phyloP scores from a whole-genome alignment of 2,888 invertebrate species.

The Endomychus coccineus region DNA sequence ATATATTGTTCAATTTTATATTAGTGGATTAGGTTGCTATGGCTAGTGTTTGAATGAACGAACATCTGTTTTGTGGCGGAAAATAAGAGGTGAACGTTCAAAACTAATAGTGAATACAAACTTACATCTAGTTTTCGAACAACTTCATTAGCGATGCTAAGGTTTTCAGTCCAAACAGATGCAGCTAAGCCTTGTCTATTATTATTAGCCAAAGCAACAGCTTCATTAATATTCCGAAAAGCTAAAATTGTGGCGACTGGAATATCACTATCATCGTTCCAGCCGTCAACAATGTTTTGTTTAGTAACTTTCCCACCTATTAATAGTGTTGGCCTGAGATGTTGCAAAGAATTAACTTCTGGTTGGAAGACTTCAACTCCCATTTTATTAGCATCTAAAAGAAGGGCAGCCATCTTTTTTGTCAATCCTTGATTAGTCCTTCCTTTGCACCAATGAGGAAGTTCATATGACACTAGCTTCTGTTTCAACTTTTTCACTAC shows the following conservation, averaged over 20 bases:
- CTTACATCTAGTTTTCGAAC: constrained; percentile 45
- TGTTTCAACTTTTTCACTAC: constrained; percentile 44
- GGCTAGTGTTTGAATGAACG: no score
- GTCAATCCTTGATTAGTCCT: constrained; percentile 41
- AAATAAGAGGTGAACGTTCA: no score
- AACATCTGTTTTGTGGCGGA: no score
- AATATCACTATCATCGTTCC: no score
- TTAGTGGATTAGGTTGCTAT: no score
- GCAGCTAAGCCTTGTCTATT: constrained; percentile 45
- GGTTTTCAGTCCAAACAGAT: constrained; percentile 52
- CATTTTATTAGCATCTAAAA: constrained; percentile 27
- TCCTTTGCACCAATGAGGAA: constrained; percentile 34
- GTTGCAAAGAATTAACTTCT: constrained; percentile 8
- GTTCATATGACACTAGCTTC: constrained; percentile 37
- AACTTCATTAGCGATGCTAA: constrained; percentile 48
- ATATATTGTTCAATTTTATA: no score
- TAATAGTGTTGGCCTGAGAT: constrained; percentile 34
- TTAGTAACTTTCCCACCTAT: constrained; percentile 31
- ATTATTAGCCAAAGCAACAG: constrained; percentile 49
- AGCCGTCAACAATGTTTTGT: constrained; percentile 28
- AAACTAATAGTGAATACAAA: no score
- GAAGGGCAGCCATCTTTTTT: constrained; percentile 12
- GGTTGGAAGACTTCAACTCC: constrained; percentile 32
- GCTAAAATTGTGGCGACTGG: constrained; percentile 44
- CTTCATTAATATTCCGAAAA: constrained; percentile 51